phyloP scores from a whole-genome alignment of 1,140 invertebrate species.

The Drosophila novamexicana region DNA sequence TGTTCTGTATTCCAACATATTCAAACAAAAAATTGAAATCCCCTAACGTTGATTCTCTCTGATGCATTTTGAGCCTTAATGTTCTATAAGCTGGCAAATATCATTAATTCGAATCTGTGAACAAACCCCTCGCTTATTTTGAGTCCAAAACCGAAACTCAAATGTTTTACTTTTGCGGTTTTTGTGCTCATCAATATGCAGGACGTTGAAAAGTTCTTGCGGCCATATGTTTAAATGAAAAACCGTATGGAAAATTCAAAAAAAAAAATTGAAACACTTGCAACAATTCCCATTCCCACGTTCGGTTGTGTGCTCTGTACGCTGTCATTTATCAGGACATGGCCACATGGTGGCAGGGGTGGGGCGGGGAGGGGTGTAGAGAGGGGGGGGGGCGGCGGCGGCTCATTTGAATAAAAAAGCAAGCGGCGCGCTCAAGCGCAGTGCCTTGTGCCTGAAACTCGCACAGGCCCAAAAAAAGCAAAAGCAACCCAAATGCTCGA shows the following conservation, averaged over 20 bases:
- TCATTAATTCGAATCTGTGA: background rate
- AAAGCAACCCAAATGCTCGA: background rate
- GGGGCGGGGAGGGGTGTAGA: background rate
- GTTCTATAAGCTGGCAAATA: background rate
- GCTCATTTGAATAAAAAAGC: slow-evolving; percentile 66
- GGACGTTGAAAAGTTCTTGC: background rate
- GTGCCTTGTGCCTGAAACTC: slow-evolving; percentile 39
- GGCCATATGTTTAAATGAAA: slow-evolving; percentile 5
- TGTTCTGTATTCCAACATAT: too few species aligned
- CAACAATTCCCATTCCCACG: slow-evolving; percentile 65
- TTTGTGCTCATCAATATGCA: slow-evolving; percentile 17
- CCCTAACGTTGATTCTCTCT: background rate
- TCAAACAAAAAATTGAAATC: too few species aligned
- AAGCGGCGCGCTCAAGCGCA: slow-evolving; percentile 63
- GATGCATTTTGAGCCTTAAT: background rate
- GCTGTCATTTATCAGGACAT: slow-evolving; percentile 71
- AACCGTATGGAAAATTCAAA: background rate
- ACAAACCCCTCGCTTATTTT: background rate
- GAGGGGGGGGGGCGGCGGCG: background rate
- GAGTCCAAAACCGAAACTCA: background rate
- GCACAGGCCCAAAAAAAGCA: background rate
- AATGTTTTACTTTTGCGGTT: slow-evolving; percentile 4
- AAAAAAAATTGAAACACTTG: slow-evolving; percentile 47
- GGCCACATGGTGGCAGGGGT: background rate
- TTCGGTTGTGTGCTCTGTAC: slow-evolving; percentile 24